Base-by-base conservation (phyloP, 1,140 invertebrate species). In the Panagrolaimus sp. region DNA sequence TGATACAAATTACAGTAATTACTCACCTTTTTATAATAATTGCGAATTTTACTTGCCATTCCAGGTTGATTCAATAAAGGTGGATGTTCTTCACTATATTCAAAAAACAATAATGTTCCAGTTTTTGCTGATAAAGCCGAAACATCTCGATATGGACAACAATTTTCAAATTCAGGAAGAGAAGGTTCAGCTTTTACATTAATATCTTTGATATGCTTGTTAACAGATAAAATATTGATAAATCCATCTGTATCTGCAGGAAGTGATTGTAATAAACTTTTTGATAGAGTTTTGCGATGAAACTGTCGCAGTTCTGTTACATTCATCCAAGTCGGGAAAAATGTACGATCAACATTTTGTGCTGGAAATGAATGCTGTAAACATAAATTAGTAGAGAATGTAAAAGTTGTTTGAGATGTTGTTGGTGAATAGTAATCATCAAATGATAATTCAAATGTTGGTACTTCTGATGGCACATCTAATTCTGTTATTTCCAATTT, bases 21-120 rank as follows among this genome's bases (percentile, higher is more conserved):
- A 64, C 43, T 47, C 66, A 80, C 77, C 23, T 79, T 63, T 85
- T 97, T 98, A 81, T 97, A 98, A 83, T 98, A 99, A 83, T 98
- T 99, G 83, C 97, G 96, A 53, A 99, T 89, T 85, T 96, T 96
- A 0, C 92, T 93, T 76, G 93, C 96, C 96, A 99, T 99, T 65
- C 96, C 96, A 44, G 91, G 90, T 63, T 83, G 81, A 63, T 69
- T 74, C 0, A 82, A 57, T 9, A 82, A 61, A 0, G 95, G 94
- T 5, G 96, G 95, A 87, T 94, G 92, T 85, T 99, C 95, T 82
- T 99, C 96, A 66, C 92, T 93, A 84, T 95, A 98, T 85, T 99
- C 96, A 1, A 92, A 86, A 0, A 98, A 85, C 0, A 98, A 88
- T 0, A 99, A 78, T 75, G 96, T 93, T 0, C 95, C 96, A 85